Evolutionary conservation across 2,113 vertebrate species (phyloP).

Genomic region (Corythaixoides concolor): DNA sequence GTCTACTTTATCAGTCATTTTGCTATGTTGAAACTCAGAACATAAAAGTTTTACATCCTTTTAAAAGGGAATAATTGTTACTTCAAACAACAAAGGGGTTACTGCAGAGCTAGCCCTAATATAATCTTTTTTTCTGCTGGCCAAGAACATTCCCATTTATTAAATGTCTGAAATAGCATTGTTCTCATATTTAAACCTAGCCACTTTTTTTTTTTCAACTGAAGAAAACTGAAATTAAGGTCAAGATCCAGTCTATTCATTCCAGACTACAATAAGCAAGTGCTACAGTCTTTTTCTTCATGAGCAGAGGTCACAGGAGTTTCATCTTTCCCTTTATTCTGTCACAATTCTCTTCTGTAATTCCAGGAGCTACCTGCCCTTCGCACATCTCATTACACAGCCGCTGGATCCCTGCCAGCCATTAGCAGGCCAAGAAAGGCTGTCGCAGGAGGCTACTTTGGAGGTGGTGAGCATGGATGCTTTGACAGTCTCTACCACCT

Average conservation of each 20-base stretch:
- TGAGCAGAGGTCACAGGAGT: background rate
- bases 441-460: background rate
- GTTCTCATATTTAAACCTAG: background rate
- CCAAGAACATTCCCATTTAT: background rate
- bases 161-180: background rate
- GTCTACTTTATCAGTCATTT: background rate
- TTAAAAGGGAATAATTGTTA: slow-evolving; percentile 15
- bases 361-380: background rate
- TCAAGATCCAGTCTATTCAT: background rate
- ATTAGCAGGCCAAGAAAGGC: background rate
- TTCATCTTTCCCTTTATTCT: slow-evolving; percentile 7
- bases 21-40: background rate
- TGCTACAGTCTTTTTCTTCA: background rate
- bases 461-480: background rate
- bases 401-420: background rate
- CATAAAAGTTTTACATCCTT: background rate
- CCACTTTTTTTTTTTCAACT: background rate
- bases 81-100: slow-evolving; percentile 4
- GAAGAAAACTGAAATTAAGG: slow-evolving; percentile 17
- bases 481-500: background rate
- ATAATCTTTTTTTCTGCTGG: background rate
- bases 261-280: background rate
- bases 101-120: background rate
- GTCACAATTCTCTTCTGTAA: background rate
- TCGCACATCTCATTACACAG: slow-evolving; percentile 1